phyloP scores from a whole-genome alignment of 2,113 vertebrate species.

The Dipodomys ordii region DNA sequence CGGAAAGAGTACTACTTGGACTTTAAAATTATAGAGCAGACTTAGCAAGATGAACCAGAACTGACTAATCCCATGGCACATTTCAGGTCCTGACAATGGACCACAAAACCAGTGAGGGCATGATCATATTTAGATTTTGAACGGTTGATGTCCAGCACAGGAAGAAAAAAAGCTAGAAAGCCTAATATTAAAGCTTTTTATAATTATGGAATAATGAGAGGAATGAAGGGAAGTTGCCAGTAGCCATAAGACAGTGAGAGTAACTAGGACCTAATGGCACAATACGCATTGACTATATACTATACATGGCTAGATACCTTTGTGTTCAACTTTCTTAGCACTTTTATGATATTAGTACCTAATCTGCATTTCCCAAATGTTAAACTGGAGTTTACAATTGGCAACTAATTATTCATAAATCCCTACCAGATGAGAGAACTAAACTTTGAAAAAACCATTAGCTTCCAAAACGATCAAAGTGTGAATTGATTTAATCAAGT shows the following conservation, averaged over 20 bases:
- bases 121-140: background rate
- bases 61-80: background rate
- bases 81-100: background rate
- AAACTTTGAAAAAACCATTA: background rate
- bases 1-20: background rate
- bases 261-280: background rate
- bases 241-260: background rate
- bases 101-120: background rate
- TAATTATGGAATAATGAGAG: background rate
- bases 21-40: slow-evolving; percentile 17
- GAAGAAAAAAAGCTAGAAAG: background rate
- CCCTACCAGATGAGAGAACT: background rate
- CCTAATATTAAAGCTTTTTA: background rate
- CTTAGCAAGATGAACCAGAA: background rate
- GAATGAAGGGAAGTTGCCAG: background rate
- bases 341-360: background rate
- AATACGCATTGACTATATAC: background rate
- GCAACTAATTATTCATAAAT: background rate
- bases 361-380: slow-evolving; percentile 2
- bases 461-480: background rate
- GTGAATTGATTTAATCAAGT: background rate
- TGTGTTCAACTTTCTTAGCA: background rate
- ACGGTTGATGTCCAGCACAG: background rate
- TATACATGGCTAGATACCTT: background rate
- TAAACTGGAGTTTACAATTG: slow-evolving; percentile 11